Conservation (phyloP, 2,113 vertebrate genomes). For the Sceloporus undulatus region DNA sequence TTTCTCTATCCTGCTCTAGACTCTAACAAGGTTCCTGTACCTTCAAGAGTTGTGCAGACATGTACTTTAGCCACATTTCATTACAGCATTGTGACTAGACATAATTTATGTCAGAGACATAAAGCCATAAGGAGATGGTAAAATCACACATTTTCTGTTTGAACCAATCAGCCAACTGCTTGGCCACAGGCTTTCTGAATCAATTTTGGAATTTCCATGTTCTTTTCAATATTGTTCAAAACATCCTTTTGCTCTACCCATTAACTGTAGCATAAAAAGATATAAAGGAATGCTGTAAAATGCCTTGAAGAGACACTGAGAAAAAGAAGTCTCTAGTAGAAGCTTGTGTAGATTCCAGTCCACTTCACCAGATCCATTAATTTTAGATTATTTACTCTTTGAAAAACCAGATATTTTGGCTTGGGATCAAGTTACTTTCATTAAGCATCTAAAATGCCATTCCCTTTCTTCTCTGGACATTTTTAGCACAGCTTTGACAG, state of each 20-base stretch:
- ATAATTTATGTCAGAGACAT: neutral
- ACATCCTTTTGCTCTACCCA: no score
- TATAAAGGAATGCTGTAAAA: no score
- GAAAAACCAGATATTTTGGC: neutral
- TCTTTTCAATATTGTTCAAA: neutral
- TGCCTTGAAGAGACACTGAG: no score
- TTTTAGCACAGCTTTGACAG: neutral
- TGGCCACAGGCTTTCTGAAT: neutral
- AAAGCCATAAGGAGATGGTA: neutral
- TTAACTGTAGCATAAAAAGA: no score
- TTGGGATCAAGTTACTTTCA: neutral
- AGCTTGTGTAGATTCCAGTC: neutral
- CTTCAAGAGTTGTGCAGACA: neutral
- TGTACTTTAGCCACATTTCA: neutral
- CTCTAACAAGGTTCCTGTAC: neutral
- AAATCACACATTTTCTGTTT: neutral
- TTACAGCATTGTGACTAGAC: neutral
- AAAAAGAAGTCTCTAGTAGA: no score
- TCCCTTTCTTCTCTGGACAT: neutral
- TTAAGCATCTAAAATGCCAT: constrained; percentile 1
- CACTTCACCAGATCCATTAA: neutral
- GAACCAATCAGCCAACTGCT: neutral
- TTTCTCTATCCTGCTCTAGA: neutral
- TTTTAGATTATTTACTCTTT: neutral
- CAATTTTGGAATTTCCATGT: neutral